A percentile compares a stretch with the other conserved stretches of the same genome.
Evolutionary conservation across 2,888 invertebrate species (phyloP).

Genomic region (Microctonus hyperodae): DNA sequence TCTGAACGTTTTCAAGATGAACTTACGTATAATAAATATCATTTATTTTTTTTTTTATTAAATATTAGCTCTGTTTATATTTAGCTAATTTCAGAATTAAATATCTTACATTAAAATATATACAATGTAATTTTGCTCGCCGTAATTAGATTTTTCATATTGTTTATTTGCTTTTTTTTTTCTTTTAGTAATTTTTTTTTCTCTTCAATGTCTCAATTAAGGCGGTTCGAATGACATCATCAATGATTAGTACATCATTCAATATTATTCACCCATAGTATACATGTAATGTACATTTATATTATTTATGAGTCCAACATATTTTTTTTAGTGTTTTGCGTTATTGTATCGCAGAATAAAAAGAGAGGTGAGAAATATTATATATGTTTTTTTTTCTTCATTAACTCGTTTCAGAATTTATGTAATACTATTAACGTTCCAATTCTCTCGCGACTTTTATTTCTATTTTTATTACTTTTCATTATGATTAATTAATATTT

Average conservation of each 20-base stretch:
- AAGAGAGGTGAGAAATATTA: constrained; percentile 6
- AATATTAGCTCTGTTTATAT: constrained; percentile 3
- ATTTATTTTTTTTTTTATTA: constrained; percentile 3
- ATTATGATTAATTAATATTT: constrained; percentile 5
- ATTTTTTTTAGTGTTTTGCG: background rate
- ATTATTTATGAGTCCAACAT: background rate
- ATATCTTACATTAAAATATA: background rate
- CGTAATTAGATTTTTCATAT: background rate
- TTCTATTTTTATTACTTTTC: background rate
- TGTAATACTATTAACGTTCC: background rate
- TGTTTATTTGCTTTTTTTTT: background rate
- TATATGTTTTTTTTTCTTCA: background rate
- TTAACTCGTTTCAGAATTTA: background rate
- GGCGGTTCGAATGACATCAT: constrained; percentile 6
- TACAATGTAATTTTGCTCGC: constrained; percentile 4
- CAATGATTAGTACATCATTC: background rate
- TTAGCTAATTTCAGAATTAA: background rate
- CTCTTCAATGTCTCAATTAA: constrained; percentile 13
- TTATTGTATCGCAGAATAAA: constrained; percentile 4
- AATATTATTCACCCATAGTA: background rate
- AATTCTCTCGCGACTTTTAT: background rate
- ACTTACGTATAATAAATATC: constrained; percentile 8
- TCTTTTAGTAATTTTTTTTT: background rate
- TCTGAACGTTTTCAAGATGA: background rate
- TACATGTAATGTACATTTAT: background rate